Evolutionary conservation across 2,113 vertebrate genomes (phyloP), one percentile per base, ranked within the genome.

Genomic region (Melozone crissalis): DNA sequence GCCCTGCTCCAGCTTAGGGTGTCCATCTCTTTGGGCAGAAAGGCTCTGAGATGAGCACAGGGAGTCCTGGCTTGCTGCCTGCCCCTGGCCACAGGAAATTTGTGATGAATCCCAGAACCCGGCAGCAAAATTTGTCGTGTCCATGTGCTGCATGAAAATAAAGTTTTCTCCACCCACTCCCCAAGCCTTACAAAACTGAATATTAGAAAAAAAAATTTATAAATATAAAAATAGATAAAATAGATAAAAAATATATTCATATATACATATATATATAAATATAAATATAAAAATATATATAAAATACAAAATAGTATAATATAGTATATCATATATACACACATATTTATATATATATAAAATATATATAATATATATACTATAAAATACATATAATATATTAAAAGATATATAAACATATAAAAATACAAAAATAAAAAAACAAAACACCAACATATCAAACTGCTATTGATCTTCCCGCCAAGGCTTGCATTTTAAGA

Each of bases 381-480:
- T 41, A 41, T 41, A n/a, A n/a, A n/a, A 41, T 41, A 41, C 15
- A 41, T 41, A 43, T 13, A 43, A 16, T 43, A 43, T 43, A 43
- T 43, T 43, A 43, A 43, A 43, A 16, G 15, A 43, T 15, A 43
- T 43, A 43, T 16, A 41, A 43, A 16, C 16, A 43, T 15, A 43
- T 43, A 43, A 43, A 41, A 43, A 43, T 43, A 43, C n/a, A n/a
- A n/a, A 43, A 43, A 43, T 7, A 43, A 43, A 43, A 15, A 43
- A 43, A 43, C 15, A 43, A 43, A 43, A 16, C 41, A 16, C 18
- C 33, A 54, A 7, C 52, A 44, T 69, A 73, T 96, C 95, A 97
- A 92, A 86, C 84, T 93, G 83, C 68, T 95, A 77, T 93, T 97
- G 92, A 97, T 97, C 89, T 97, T 90, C 71, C 86, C 7, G 27